These are phyloP conservation scores for Falco naumanni DNA, from an alignment of 2,797 vertebrate species.

Conservation along the genomic window DNA sequence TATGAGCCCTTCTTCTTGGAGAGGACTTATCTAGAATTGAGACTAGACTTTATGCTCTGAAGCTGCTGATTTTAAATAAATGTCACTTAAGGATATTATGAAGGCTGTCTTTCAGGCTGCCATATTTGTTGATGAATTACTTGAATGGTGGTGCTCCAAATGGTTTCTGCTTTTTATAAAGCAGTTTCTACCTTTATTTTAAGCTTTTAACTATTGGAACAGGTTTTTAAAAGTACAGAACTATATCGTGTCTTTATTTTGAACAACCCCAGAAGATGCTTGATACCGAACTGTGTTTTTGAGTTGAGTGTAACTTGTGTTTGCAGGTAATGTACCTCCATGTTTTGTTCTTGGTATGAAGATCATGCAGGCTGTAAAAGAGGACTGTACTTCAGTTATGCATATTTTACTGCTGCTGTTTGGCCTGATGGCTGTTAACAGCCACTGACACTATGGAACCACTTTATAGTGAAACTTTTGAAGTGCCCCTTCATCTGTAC, in stretches of 20 bases:
- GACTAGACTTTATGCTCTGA: not conserved
- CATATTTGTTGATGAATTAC: not conserved
- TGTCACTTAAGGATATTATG: not conserved
- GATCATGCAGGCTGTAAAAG: not conserved
- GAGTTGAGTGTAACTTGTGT: not conserved
- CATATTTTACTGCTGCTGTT: conserved; percentile 64
- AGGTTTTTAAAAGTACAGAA: not conserved
- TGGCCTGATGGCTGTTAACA: conserved; percentile 46
- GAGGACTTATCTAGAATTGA: not conserved
- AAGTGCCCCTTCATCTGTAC: not conserved
- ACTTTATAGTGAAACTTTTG: conserved; percentile 72
- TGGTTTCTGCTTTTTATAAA: not conserved
- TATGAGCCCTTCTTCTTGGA: not conserved
- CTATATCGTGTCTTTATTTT: not conserved
- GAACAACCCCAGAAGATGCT: not conserved
- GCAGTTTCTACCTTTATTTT: not conserved
- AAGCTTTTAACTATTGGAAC: not conserved
- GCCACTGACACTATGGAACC: conserved; percentile 49
- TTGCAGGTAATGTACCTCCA: not conserved
- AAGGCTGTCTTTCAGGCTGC: not conserved
- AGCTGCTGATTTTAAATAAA: not conserved
- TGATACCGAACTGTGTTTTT: not conserved
- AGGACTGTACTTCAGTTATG: conserved; percentile 3
- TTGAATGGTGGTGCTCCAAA: not conserved
- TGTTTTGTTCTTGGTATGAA: not conserved